phyloP scores from a whole-genome alignment of 2,113 vertebrate genomes.

The human (Homo sapiens) region DNA sequence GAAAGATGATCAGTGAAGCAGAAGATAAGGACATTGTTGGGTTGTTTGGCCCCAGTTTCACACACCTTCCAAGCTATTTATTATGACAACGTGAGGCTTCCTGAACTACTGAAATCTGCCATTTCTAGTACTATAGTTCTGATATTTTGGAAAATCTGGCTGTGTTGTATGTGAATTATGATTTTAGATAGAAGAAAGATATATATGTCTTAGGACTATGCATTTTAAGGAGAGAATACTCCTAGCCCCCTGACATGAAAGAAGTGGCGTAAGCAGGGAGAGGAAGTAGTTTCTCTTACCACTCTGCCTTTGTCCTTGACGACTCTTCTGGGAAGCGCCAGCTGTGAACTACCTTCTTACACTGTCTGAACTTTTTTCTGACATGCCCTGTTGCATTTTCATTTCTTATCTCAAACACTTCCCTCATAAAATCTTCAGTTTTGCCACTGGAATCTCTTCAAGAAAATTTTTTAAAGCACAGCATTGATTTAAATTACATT shows the following conservation, averaged over 20 bases:
- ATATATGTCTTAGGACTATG: not conserved
- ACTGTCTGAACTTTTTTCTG: not conserved
- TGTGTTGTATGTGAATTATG: not conserved
- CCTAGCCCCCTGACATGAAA: not conserved
- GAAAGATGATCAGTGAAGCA: slow-evolving; percentile 70
- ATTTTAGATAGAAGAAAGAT: slow-evolving; percentile 25
- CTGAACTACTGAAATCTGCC: not conserved
- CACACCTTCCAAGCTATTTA: not conserved
- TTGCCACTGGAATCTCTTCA: not conserved
- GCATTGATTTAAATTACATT: not conserved
- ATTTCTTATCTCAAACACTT: not conserved
- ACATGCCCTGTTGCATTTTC: not conserved
- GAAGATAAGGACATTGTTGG: slow-evolving; percentile 74
- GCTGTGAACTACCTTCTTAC: not conserved
- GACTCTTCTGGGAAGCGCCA: not conserved
- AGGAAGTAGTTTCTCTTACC: too few relatives aligned
- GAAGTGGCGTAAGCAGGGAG: not conserved
- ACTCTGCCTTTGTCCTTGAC: not conserved
- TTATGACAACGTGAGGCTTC: not conserved
- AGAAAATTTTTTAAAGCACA: not conserved
- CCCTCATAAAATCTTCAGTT: not conserved
- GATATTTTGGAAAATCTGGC: not conserved
- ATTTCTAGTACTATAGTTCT: not conserved
- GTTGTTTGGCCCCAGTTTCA: slow-evolving; percentile 65
- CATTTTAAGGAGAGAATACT: not conserved